phyloP scores from a whole-genome alignment of 1,140 invertebrate species.

The Amphibalanus amphitrite region DNA sequence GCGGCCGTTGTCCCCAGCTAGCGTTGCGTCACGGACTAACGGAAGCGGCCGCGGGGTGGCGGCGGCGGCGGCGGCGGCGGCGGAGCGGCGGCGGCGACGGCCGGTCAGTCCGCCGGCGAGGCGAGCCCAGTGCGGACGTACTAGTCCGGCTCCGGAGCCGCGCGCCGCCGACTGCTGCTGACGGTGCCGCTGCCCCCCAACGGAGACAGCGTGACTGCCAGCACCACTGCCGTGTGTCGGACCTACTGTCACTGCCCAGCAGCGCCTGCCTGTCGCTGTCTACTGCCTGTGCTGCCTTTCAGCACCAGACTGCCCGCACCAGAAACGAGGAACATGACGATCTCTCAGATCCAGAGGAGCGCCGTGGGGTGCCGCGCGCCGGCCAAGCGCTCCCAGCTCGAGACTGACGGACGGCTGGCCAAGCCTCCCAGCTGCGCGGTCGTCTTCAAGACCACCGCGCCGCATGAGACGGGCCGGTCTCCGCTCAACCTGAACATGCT shows the following conservation, averaged over 20 bases:
- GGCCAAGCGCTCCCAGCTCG: no score
- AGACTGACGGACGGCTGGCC: background rate
- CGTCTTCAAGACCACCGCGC: background rate
- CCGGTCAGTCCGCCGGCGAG: background rate
- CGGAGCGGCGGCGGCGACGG: no score
- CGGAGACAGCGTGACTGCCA: no score
- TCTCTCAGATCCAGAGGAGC: background rate
- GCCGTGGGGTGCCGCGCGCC: background rate
- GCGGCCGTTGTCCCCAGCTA: constrained; percentile 49
- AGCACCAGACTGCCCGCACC: background rate
- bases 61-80: no score
- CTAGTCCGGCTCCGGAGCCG: background rate
- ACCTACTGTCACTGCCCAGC: no score
- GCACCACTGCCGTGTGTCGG: no score
- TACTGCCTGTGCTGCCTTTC: no score
- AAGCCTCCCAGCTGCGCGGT: background rate
- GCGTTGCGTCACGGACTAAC: constrained; percentile 7
- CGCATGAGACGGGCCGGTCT: background rate
- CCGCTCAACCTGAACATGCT: background rate
- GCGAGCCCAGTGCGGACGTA: background rate
- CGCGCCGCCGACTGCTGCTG: background rate
- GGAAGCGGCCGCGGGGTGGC: background rate
- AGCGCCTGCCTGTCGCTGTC: no score
- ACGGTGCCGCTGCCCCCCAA: no score
- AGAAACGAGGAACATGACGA: background rate